phyloP scores from a whole-genome alignment of 2,113 vertebrate species.

The Anguilla japonica region DNA sequence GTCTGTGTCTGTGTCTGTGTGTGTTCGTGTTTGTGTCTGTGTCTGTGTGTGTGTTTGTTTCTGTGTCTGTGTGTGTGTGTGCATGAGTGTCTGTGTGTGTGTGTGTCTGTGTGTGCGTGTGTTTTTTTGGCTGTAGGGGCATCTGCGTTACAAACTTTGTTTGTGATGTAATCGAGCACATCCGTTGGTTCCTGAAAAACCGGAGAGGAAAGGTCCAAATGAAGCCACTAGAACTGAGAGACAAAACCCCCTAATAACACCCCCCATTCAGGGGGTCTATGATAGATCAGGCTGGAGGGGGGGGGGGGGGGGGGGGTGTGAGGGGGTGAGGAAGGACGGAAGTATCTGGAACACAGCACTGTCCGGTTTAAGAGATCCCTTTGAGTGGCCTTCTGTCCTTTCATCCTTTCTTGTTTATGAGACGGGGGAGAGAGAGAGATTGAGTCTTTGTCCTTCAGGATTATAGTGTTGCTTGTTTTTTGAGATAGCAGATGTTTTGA shows the following conservation, averaged over 20 bases:
- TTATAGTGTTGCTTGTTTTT: constrained; percentile 80
- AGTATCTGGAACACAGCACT: constrained; percentile 71
- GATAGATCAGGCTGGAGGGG: constrained; percentile 42
- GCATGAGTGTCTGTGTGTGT: constrained; percentile 48
- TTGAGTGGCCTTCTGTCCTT: constrained; percentile 66
- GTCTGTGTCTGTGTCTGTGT: neutral
- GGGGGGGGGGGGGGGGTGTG: constrained; percentile 3
- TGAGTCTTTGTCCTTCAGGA: constrained; percentile 73
- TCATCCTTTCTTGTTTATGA: constrained; percentile 62
- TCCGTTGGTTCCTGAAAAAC: constrained; percentile 70
- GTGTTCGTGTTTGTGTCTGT: constrained; percentile 50
- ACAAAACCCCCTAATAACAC: constrained; percentile 70
- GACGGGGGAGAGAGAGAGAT: constrained; percentile 54
- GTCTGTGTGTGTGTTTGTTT: constrained; percentile 20
- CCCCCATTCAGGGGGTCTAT: constrained; percentile 65
- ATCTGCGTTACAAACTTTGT: constrained; percentile 56
- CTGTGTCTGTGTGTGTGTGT: too few species aligned
- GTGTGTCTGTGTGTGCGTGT: constrained; percentile 38
- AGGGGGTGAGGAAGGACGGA: constrained; percentile 71
- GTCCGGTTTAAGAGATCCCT: constrained; percentile 75
- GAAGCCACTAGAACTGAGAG: constrained; percentile 73
- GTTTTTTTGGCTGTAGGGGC: constrained; percentile 66
- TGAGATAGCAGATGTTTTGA: constrained; percentile 78
- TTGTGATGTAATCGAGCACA: constrained; percentile 77
- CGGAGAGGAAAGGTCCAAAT: constrained; percentile 59